Evolutionary conservation across 2,797 vertebrate species (phyloP), one percentile per base, ranked within the genome.

Genomic region (Astyanax mexicanus): DNA sequence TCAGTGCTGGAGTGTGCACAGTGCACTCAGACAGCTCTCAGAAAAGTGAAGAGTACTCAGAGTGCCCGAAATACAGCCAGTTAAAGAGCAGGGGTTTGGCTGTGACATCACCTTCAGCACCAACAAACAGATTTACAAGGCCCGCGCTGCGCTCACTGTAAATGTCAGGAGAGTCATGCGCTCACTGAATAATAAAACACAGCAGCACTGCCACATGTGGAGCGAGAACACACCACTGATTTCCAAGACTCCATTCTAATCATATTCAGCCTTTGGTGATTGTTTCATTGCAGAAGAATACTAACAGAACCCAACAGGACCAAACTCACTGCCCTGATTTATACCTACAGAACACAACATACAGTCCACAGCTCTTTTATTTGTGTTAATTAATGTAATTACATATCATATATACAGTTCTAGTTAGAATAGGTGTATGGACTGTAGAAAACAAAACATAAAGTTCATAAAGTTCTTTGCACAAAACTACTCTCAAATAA

Each of bases 141-240:
- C 44, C 38, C 49, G 42, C 38, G 42, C 57, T 58, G 9, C 13
- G 51, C 35, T 65, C 58, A 47, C 49, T 78, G 27, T 78, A 73
- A 73, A 62, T 45, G 62, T 65, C 76, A 68, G 29, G 38, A 52
- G 11, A 72, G 23, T 19, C 35, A 49, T 60, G 52, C 72, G 69
- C 12, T 72, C 42, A 44, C 55, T 44, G 35, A 60, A 69, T 57
- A 17, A 52, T 81, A 58, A 54, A 60, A 74, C 45, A 74, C 38
- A 58, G 32, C 5, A 60, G 42, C 23, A 19, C 29, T 23, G 60
- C 42, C 54, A 52, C 35, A 66, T 38, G 35, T 47, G 37, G 47
- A 17, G 19, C 15, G 19, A 54, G 60, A 62, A 52, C 58, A 72
- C 19, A 25, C 25, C 42, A 12, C 11, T 45, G 40, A 29, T 45